These are phyloP conservation scores for Laticauda laticaudata DNA, from an alignment of 2,113 vertebrate genomes.

Conservation along the genomic window DNA sequence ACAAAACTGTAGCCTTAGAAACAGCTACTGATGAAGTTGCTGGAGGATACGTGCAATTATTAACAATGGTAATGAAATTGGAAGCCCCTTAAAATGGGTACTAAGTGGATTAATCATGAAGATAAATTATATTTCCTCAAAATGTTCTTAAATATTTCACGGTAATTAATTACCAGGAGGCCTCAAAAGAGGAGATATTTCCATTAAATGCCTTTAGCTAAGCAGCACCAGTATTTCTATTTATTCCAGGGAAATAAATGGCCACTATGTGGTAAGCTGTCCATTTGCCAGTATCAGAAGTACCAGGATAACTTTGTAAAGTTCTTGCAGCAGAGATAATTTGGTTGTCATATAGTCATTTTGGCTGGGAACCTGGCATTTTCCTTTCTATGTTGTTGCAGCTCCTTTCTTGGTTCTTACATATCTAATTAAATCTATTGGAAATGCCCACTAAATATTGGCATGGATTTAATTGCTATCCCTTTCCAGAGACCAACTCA, in stretches of 20 bases:
- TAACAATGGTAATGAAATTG: constrained; percentile 7
- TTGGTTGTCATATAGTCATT: constrained; percentile 17
- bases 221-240: constrained; percentile 16
- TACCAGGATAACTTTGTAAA: neutral
- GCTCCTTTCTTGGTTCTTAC: constrained; percentile 37
- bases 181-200: neutral
- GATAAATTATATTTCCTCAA: neutral
- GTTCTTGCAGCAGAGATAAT: constrained; percentile 3
- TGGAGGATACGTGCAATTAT: constrained; percentile 15
- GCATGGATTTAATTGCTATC: constrained; percentile 39
- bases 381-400: constrained; percentile 37
- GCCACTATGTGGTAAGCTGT: neutral
- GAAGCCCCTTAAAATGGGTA: neutral
- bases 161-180: fast-evolving
- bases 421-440: constrained; percentile 53
- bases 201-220: neutral
- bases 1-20: constrained; percentile 21
- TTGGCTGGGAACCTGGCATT: constrained; percentile 39
- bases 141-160: neutral
- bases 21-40: neutral
- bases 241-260: neutral
- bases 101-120: neutral
- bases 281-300: neutral
- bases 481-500: constrained; percentile 12
- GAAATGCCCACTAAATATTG: constrained; percentile 35